Evolutionary conservation across 2,113 vertebrate genomes (phyloP).

Genomic region (Tychaedon coryphoeus): DNA sequence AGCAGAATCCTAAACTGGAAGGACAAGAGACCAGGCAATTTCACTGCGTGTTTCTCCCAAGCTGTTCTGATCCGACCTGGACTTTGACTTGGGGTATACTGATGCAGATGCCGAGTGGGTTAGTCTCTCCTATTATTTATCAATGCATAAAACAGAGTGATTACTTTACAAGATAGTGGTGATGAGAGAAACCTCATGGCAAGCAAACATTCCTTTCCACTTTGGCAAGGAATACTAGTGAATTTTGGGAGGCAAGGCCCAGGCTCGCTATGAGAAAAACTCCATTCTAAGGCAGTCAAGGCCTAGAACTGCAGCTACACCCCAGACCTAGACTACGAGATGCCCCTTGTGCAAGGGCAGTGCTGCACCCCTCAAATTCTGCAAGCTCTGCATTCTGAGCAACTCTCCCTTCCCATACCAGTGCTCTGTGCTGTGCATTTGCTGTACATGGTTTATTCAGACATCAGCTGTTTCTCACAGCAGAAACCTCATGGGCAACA

Average conservation of each 20-base stretch:
- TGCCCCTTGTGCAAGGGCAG: not conserved
- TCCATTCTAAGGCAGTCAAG: not conserved
- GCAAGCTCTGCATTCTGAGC: not conserved
- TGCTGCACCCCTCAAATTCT: not conserved
- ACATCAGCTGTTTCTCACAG: not conserved
- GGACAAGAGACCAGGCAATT: not conserved
- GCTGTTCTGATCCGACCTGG: not conserved
- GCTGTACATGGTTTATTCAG: accelerated
- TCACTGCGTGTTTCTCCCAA: not conserved
- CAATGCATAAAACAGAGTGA: not conserved
- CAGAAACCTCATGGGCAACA: not conserved
- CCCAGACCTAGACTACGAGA: not conserved
- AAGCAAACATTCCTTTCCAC: not conserved
- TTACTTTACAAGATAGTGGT: not conserved
- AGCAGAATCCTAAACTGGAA: not conserved
- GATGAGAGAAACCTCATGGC: not conserved
- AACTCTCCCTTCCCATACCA: not conserved
- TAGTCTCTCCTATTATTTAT: not conserved
- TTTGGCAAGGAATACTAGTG: not conserved
- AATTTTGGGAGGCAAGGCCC: not conserved
- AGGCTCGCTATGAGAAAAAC: not conserved
- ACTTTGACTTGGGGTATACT: not conserved
- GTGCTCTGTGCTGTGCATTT: not conserved
- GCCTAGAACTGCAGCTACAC: not conserved
- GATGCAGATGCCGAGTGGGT: not conserved